A percentile compares a stretch with the other conserved stretches of the same genome.
These are phyloP conservation scores for Madoqua kirkii DNA, from an alignment of 2,113 vertebrate genomes.

Conservation along the genomic window DNA sequence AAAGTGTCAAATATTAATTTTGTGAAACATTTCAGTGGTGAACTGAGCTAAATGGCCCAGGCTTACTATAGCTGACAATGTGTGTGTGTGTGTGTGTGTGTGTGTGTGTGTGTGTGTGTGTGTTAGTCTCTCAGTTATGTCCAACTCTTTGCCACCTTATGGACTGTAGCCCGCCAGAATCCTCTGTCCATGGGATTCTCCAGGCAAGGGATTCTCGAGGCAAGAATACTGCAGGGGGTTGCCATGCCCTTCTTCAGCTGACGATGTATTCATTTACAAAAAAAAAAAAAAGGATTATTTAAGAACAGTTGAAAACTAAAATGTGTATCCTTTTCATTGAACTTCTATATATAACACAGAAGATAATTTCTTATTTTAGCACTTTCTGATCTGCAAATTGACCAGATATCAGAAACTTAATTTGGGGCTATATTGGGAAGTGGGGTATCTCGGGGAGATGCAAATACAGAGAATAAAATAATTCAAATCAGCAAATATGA, in stretches of 20 bases:
- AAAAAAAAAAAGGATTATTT: conserved; percentile 6
- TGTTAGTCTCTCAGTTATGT: neutral
- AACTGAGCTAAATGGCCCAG: neutral
- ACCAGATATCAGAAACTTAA: neutral
- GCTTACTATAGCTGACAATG: neutral
- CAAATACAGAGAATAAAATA: neutral
- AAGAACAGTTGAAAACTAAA: neutral
- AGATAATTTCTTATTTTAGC: neutral
- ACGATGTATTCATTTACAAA: neutral
- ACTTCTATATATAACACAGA: neutral
- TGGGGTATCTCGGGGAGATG: neutral
- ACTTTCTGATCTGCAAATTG: neutral
- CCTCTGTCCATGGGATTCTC: neutral
- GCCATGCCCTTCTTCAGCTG: neutral
- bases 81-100: neutral
- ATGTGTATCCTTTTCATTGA: neutral
- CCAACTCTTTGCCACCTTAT: neutral
- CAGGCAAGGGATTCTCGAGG: neutral
- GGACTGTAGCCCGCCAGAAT: neutral
- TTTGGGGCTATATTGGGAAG: neutral
- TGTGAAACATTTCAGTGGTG: neutral
- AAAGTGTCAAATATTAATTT: neutral
- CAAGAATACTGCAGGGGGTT: neutral
- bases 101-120: neutral
- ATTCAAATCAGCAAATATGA: neutral